Evolutionary conservation across 2,113 vertebrate genomes (phyloP), one percentile per base, ranked within the genome.

Genomic region (Marcusenius ussheri): DNA sequence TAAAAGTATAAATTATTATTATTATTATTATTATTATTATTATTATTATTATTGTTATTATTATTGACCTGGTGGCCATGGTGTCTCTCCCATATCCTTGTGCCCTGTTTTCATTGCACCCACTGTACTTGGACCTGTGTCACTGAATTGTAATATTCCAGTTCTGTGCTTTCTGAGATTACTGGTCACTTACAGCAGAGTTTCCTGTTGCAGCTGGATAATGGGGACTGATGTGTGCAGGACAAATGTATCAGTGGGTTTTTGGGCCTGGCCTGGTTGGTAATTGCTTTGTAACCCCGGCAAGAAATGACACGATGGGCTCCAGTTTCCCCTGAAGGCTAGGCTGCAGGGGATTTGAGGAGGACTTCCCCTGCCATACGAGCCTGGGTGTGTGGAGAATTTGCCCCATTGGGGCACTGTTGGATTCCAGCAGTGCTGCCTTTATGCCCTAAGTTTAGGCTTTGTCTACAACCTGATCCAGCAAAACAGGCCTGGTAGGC

Each of bases 261-360:
- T 70, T 91, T 88, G 91, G 27, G 85, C 90, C 91, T 91, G 27
- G 27, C 89, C 91, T 89, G 13, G 88, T 77, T 86, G 92, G 89
- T 93, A 95, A 95, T 95, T 95, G 95, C 89, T 90, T 93, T 93
- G 87, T 94, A 91, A 91, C 66, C 94, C 91, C 6, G 1, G 74
- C 19, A 39, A 89, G n/a, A 46, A 47, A 51, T 92, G 92, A 90
- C 50, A 91, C 90, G 91, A 89, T 70, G 21, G 89, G 90, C 58
- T 92, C 90, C 91, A 90, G 85, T 91, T 92, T 85, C 70, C 92
- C 89, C 89, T 39, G 83, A 80, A 91, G 89, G 58, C 90, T 86
- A 35, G 89, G 84, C 90, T 92, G 74, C 74, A 42, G 31, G 74
- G 11, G 6, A 62, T 19, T 83, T 51, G 47, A 51, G 46, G 83